Percentiles rank a stretch among this genome's conserved stretches.
Conservation (phyloP, 2,113 vertebrate species). For the Cebidichthys violaceus region DNA sequence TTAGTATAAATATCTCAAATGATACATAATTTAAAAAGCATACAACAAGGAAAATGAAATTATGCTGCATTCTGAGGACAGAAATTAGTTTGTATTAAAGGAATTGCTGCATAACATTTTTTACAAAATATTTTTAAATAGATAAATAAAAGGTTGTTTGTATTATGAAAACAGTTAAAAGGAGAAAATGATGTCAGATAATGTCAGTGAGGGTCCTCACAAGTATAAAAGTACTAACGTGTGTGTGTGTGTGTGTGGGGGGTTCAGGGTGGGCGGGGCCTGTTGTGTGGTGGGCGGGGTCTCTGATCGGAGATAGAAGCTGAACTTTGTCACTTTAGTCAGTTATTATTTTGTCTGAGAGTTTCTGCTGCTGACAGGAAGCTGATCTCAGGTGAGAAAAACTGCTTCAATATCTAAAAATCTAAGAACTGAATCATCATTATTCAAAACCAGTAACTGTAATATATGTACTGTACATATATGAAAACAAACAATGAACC, state of each 20-base stretch:
- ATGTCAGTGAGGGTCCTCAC: background rate
- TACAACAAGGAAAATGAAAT: background rate
- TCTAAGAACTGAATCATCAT: background rate
- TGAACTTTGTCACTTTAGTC: constrained; percentile 56
- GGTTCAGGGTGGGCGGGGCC: background rate
- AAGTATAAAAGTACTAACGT: background rate
- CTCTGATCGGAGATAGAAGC: constrained; percentile 19
- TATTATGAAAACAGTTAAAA: background rate
- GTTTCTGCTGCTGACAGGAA: constrained; percentile 15
- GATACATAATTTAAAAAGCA: background rate
- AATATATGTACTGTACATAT: background rate
- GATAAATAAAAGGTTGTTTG: background rate
- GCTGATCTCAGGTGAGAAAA: constrained; percentile 58
- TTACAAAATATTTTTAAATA: background rate
- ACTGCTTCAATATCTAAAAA: background rate
- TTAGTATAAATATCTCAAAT: background rate
- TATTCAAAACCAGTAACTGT: background rate
- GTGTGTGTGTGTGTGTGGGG: background rate
- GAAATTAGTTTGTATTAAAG: background rate
- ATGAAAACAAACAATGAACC: background rate
- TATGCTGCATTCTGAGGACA: background rate
- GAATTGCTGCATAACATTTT: background rate
- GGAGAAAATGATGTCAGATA: no score
- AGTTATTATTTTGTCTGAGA: constrained; percentile 24
- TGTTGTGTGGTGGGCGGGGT: constrained; percentile 25